Evolutionary conservation across 2,888 invertebrate species (phyloP).

Genomic region (Coelinius sp.): DNA sequence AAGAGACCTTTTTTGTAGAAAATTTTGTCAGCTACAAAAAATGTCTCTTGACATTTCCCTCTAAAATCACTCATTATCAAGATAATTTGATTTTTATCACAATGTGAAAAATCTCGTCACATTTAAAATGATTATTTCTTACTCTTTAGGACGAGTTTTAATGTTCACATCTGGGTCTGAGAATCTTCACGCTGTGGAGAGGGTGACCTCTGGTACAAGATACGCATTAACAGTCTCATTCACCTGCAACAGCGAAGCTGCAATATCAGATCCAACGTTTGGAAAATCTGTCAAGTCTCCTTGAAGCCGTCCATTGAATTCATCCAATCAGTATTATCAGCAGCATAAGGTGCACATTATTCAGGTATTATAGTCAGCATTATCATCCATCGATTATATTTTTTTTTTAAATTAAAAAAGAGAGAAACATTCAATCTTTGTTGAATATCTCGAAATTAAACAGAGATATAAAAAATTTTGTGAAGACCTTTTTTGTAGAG

Average conservation of each 20-base stretch:
- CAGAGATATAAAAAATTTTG: too few species aligned
- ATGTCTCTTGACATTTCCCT: too few species aligned
- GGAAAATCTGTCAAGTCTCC: conserved; percentile 42
- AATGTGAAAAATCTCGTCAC: not conserved
- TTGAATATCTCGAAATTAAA: not conserved
- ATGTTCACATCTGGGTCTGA: conserved; percentile 92
- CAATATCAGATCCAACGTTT: conserved; percentile 76
- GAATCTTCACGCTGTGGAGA: conserved; percentile 87
- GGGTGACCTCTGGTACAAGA: conserved; percentile 81
- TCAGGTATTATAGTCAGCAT: not conserved
- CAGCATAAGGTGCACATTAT: not conserved
- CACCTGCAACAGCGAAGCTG: conserved; percentile 82
- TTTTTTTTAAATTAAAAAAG: not conserved
- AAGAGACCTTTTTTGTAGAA: too few species aligned
- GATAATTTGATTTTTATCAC: not conserved
- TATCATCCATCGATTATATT: not conserved
- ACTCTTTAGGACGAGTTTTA: conserved; percentile 78
- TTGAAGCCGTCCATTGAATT: not conserved
- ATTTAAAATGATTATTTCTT: not conserved
- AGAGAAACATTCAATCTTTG: not conserved
- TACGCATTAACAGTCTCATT: conserved; percentile 90
- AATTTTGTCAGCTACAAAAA: too few species aligned
- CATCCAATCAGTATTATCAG: not conserved
- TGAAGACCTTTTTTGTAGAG: too few species aligned
- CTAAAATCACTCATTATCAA: too few species aligned